Conservation (phyloP, 2,797 vertebrate genomes). For the Girardinus metallicus region DNA sequence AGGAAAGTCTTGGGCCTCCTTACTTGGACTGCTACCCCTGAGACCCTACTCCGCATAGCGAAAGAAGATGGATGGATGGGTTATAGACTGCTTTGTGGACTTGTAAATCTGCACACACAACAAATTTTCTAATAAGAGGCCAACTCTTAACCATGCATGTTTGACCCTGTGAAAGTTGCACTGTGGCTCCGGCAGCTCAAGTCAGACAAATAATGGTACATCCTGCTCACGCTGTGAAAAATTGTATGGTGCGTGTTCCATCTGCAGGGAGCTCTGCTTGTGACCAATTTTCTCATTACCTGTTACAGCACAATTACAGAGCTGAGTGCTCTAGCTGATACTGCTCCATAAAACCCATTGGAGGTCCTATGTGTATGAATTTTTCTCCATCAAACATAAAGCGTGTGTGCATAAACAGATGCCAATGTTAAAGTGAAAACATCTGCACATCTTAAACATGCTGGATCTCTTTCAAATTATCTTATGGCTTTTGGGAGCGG, state of each 20-base stretch:
- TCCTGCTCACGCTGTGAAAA: constrained; percentile 69
- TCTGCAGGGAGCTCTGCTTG: constrained; percentile 76
- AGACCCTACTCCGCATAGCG: too few relatives aligned
- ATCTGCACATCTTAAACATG: constrained; percentile 84
- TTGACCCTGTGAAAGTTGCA: constrained; percentile 50
- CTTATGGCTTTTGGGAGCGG: constrained; percentile 79
- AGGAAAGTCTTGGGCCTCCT: too few relatives aligned
- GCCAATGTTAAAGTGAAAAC: constrained; percentile 83
- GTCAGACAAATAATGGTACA: constrained; percentile 53
- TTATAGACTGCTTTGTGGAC: constrained; percentile 1
- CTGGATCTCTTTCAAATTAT: constrained; percentile 83
- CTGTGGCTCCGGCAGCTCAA: constrained; percentile 31
- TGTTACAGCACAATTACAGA: constrained; percentile 81
- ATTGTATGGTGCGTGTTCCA: constrained; percentile 69
- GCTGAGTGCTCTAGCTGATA: constrained; percentile 77
- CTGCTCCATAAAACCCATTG: constrained; percentile 81
- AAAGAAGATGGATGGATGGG: too few relatives aligned
- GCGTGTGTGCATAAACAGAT: constrained; percentile 84
- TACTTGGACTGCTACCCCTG: too few relatives aligned
- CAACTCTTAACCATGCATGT: constrained; percentile 39
- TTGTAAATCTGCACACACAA: constrained; percentile 16
- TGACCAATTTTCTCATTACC: constrained; percentile 82
- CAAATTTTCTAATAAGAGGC: constrained; percentile 36
- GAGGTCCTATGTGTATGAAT: constrained; percentile 77
- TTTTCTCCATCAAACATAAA: constrained; percentile 74